Conservation (phyloP, 2,888 invertebrate species). For the Aspidiotus destructor region DNA sequence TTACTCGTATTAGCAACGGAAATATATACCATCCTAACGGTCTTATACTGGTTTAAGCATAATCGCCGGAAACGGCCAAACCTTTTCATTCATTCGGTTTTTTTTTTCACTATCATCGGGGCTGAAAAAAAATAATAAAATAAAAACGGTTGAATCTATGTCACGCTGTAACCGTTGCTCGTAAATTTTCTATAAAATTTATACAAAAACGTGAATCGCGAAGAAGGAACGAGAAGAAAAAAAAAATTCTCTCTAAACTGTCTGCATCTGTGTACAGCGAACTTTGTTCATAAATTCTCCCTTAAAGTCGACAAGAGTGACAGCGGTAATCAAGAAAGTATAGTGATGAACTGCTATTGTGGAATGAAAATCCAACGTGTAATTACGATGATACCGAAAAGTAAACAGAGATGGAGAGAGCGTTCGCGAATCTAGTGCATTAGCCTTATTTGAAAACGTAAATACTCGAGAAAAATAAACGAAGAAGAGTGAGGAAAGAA, state of each 20-base stretch:
- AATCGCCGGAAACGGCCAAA: slow-evolving; percentile 7
- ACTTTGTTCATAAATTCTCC: slow-evolving; percentile 14
- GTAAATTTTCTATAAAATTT: slow-evolving; percentile 13
- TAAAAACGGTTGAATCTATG: slow-evolving; percentile 4
- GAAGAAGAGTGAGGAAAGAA: too few relatives aligned
- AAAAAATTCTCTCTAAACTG: slow-evolving; percentile 1
- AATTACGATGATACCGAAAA: slow-evolving; percentile 7
- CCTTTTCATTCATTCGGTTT: not conserved
- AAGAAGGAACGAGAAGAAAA: not conserved
- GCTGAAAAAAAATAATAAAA: not conserved
- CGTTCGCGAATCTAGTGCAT: too few relatives aligned
- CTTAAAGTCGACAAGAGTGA: not conserved
- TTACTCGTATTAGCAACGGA: slow-evolving; percentile 5
- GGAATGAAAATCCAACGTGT: slow-evolving; percentile 5
- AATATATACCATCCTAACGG: slow-evolving; percentile 3
- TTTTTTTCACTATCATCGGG: not conserved
- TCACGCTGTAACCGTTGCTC: not conserved
- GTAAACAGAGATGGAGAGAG: not conserved
- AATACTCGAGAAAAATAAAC: too few relatives aligned
- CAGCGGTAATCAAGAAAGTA: slow-evolving; percentile 10
- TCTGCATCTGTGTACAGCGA: not conserved
- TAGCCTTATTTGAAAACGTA: too few relatives aligned
- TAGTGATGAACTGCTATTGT: not conserved
- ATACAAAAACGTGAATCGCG: not conserved
- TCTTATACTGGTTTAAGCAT: slow-evolving; percentile 3